Conservation (phyloP, 2,797 vertebrate species). For the Tauraco hartlaubi region DNA sequence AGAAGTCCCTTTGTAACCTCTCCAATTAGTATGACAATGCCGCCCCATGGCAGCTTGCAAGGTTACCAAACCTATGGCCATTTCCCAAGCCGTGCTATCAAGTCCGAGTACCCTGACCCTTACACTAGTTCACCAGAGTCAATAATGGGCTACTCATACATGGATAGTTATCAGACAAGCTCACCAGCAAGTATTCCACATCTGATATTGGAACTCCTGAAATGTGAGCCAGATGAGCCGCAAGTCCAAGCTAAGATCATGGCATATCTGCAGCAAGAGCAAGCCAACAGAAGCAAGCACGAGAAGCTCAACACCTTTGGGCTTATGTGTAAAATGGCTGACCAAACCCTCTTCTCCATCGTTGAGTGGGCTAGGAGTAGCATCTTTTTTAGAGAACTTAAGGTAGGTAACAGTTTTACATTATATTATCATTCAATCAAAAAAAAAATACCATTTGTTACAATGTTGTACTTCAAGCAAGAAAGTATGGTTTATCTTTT, state of each 20-base stretch:
- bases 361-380: constrained; percentile 99
- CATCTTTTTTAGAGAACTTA: constrained; percentile 98
- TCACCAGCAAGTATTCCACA: constrained; percentile 95
- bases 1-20: constrained; percentile 97
- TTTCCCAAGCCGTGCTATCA: constrained; percentile 97
- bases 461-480: not conserved
- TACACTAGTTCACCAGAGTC: constrained; percentile 98
- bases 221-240: constrained; percentile 97
- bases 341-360: constrained; percentile 98
- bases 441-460: not conserved
- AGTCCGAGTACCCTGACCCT: constrained; percentile 98
- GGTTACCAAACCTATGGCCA: constrained; percentile 95
- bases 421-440: not conserved
- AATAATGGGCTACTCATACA: constrained; percentile 95
- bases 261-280: constrained; percentile 96
- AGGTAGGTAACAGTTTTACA: constrained; percentile 83
- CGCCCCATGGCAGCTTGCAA: constrained; percentile 93
- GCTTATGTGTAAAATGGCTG: constrained; percentile 99
- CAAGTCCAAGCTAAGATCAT: constrained; percentile 97
- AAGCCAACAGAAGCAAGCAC: constrained; percentile 93
- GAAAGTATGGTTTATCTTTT: not conserved
- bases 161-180: constrained; percentile 91
- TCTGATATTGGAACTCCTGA: constrained; percentile 95
- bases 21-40: constrained; percentile 98
- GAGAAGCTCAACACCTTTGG: constrained; percentile 98